These are phyloP conservation scores for Drosophila pegasa DNA, from an alignment of 2,888 invertebrate species.

Conservation along the genomic window DNA sequence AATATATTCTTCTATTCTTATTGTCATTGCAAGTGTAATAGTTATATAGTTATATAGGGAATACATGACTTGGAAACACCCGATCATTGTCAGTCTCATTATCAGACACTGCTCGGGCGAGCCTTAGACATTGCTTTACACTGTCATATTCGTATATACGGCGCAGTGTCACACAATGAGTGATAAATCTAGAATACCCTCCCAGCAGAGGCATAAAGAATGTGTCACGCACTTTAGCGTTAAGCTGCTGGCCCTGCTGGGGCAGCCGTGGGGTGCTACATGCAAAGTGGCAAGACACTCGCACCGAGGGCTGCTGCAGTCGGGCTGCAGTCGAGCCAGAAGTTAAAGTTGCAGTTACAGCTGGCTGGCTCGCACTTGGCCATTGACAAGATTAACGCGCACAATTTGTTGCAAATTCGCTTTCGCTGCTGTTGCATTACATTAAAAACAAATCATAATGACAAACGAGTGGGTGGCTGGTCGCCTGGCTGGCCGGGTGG, in stretches of 20 bases:
- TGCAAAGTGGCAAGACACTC: slow-evolving; percentile 16
- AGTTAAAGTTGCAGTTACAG: slow-evolving; percentile 17
- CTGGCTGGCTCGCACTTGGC: slow-evolving; percentile 19
- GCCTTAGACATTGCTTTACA: not conserved
- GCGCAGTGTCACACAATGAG: not conserved
- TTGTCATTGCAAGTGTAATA: too few relatives aligned
- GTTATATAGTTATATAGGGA: too few relatives aligned
- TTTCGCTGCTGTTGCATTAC: slow-evolving; percentile 59
- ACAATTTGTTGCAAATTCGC: slow-evolving; percentile 71
- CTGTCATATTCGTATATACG: not conserved
- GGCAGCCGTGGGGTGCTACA: not conserved
- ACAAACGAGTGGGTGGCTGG: slow-evolving; percentile 50
- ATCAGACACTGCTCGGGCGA: not conserved
- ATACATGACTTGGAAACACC: too few relatives aligned
- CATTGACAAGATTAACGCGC: slow-evolving; percentile 70
- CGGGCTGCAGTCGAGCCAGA: not conserved
- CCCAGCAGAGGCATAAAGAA: not conserved
- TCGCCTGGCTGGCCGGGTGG: not conserved
- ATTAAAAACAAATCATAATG: slow-evolving; percentile 66
- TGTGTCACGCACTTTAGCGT: slow-evolving; percentile 11
- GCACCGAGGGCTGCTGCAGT: not conserved
- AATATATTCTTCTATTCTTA: too few relatives aligned
- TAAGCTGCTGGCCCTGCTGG: not conserved
- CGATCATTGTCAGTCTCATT: too few relatives aligned
- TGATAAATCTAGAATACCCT: not conserved